These are phyloP conservation scores for Nebria brevicollis DNA, from an alignment of 2,888 invertebrate genomes.

Conservation along the genomic window DNA sequence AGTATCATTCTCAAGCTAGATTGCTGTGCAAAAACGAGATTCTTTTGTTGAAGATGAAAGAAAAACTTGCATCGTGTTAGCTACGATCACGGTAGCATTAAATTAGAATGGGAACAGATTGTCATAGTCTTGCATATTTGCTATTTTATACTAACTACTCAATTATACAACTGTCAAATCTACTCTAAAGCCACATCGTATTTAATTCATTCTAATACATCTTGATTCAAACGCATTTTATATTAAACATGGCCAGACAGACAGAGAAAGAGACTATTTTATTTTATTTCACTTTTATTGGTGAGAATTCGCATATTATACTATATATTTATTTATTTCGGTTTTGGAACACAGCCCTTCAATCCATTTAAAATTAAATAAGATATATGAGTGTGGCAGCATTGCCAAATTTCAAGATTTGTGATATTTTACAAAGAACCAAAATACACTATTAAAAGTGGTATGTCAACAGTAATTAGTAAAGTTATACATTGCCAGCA, in stretches of 20 bases:
- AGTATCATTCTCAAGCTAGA: not conserved
- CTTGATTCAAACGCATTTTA: too few species aligned
- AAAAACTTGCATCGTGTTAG: not conserved
- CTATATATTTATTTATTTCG: not conserved
- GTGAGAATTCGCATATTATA: not conserved
- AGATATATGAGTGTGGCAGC: constrained; percentile 39
- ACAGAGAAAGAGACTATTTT: too few species aligned
- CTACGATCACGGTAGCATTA: not conserved
- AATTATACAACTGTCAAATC: not conserved
- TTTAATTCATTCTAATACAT: not conserved
- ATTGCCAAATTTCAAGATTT: constrained; percentile 43
- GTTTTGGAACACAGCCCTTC: not conserved
- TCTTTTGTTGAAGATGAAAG: not conserved
- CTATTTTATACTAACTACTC: not conserved
- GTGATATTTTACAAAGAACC: constrained; percentile 9
- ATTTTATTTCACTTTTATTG: not conserved
- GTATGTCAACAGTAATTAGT: constrained; percentile 44
- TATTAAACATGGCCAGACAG: too few species aligned
- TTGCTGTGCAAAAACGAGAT: not conserved
- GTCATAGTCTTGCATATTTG: not conserved
- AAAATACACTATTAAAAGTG: constrained; percentile 12
- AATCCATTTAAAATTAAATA: constrained; percentile 35
- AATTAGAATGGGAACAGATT: not conserved
- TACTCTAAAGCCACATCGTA: not conserved
- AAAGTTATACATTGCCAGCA: constrained; percentile 37